Percentiles rank a stretch among this genome's conserved stretches.
Conservation (phyloP, 2,113 vertebrate species). For the Lates calcarifer region DNA sequence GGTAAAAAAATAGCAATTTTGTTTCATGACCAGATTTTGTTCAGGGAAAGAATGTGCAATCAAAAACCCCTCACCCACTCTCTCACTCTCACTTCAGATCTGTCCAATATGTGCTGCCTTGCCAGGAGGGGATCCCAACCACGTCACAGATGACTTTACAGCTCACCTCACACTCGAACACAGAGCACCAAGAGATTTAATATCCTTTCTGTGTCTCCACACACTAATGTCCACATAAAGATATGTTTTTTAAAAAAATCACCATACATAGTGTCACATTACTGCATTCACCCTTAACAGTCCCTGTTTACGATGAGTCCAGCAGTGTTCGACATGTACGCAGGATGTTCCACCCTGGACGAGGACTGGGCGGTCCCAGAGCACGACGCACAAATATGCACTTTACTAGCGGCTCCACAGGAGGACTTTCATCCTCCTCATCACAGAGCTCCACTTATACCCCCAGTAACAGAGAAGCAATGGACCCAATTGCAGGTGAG, state of each 20-base stretch:
- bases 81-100: slow-evolving; percentile 88
- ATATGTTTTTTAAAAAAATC: background rate
- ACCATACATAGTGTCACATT: background rate
- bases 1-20: no score
- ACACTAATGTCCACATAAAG: background rate
- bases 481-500: slow-evolving; percentile 99
- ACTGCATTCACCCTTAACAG: slow-evolving; percentile 85
- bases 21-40: background rate
- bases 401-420: slow-evolving; percentile 98
- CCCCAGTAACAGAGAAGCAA: slow-evolving; percentile 99
- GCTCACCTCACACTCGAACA: slow-evolving; percentile 99
- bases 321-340: slow-evolving; percentile 98
- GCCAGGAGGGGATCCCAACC: slow-evolving; percentile 99
- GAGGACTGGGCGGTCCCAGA: slow-evolving; percentile 95
- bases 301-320: slow-evolving; percentile 90
- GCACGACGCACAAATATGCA: slow-evolving; percentile 99
- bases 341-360: slow-evolving; percentile 98
- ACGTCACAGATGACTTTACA: slow-evolving; percentile 99
- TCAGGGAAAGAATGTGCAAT: background rate
- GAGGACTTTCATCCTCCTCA: slow-evolving; percentile 92
- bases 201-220: slow-evolving; percentile 89
- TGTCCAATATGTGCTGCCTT: slow-evolving; percentile 99
- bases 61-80: slow-evolving; percentile 10
- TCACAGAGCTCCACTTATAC: slow-evolving; percentile 99
- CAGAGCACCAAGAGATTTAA: slow-evolving; percentile 99